These are phyloP conservation scores for human DNA, from an alignment of 2,113 vertebrate species.

Conservation along the genomic window GRCh38 chrX:78200001-78200500, in stretches of 20 bases:
- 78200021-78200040: neutral
- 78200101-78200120: too few species aligned
- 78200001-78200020: neutral
- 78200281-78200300: neutral
- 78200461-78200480: neutral
- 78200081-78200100: neutral
- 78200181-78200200: neutral
- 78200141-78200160: neutral
- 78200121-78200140: too few species aligned
- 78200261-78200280: neutral
- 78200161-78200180: neutral
- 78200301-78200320: neutral
- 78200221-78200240: slow-evolving; percentile 9
- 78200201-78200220: neutral
- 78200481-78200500: neutral
- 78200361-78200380: neutral
- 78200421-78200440: neutral
- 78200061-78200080: neutral
- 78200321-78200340: neutral
- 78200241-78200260: slow-evolving; percentile 25
- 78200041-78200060: neutral
- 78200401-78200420: neutral
- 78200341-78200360: neutral
- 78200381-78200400: neutral
- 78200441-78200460: neutral